A percentile compares a stretch with the other conserved stretches of the same genome.
These are phyloP conservation scores for Malurus melanocephalus DNA, from an alignment of 2,113 vertebrate species.

Conservation along the genomic window DNA sequence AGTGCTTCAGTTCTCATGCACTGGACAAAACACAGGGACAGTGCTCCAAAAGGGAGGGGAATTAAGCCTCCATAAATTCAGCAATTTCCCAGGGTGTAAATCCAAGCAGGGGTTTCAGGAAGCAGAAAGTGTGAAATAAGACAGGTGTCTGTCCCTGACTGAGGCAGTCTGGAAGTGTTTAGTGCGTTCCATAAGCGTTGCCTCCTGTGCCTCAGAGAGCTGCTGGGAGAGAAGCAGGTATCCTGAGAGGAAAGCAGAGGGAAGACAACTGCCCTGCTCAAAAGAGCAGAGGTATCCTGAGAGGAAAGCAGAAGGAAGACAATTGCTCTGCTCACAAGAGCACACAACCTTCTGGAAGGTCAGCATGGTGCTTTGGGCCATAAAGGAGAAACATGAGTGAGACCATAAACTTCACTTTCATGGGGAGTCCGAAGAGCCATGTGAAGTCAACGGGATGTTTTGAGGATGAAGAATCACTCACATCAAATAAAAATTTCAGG, in stretches of 20 bases:
- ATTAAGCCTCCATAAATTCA: neutral
- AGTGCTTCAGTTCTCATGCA: neutral
- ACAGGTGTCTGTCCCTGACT: conserved; percentile 27
- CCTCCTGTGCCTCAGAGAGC: neutral
- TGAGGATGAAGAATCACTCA: neutral
- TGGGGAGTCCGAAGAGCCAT: neutral
- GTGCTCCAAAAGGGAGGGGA: neutral
- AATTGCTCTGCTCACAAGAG: neutral
- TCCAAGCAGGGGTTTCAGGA: conserved; percentile 29
- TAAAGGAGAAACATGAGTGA: neutral
- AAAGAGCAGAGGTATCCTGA: neutral
- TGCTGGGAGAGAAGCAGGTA: neutral
- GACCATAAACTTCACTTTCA: conserved; percentile 10
- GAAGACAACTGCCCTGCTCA: neutral
- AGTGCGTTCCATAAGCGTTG: neutral
- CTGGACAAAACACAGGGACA: neutral
- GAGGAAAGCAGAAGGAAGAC: neutral
- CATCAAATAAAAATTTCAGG: conserved; percentile 17
- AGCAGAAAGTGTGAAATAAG: conserved; percentile 34
- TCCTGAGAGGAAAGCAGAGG: neutral
- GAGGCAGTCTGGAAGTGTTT: conserved; percentile 26
- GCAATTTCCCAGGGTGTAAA: conserved; percentile 39
- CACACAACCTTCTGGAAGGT: neutral
- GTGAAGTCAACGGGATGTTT: neutral
- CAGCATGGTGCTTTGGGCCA: neutral